Base-by-base conservation (phyloP, 2,797 vertebrate species). In the Anabas testudineus region DNA sequence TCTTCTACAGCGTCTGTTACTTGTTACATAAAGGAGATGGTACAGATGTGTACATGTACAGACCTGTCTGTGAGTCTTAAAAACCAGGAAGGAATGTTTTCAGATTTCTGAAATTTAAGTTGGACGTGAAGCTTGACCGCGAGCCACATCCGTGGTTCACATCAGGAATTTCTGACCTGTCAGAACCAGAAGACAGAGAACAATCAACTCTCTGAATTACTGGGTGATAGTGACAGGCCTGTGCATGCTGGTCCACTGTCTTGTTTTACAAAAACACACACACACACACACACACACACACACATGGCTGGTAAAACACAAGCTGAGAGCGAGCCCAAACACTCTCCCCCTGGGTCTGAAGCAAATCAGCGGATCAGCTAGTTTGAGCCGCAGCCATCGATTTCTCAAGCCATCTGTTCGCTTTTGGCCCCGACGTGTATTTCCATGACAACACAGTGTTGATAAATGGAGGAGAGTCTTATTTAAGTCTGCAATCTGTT, bases 371-470 rank as follows among this genome's bases (percentile, higher is more conserved):
- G 6, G 81, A 82, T 84, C 78, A 66, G 79, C 78, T 21, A 12
- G 51, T 81, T 77, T 88, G 86, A 87, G 69, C 67, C 56, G 4
- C 24, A 41, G 86, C 88, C 90, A 90, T 90, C 42, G 80, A 87
- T 87, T 91, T 70, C 80, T 85, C 68, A 2, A 37, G 86, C 92
- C 91, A 92, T 93, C 92, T 93, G 92, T 70, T 90, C 82, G 1
- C 45, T 80, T 72, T 67, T 87, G 86, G 85, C 88, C 61, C 54
- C 7, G 22, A 16, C 41, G 16, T 32, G 52, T 51, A 28, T 93
- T 82, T 74, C 92, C 89, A 83, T 90, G 90, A 84, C 89, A 83
- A 92, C 90, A 2, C 37, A 0, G 32, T 74, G 73, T 86, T 82
- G 86, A 87, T 78, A 78, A 88, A 84, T 63, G 59, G 78, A 77